Evolutionary conservation across 2,797 vertebrate genomes (phyloP).

Genomic region (Falco cherrug): DNA sequence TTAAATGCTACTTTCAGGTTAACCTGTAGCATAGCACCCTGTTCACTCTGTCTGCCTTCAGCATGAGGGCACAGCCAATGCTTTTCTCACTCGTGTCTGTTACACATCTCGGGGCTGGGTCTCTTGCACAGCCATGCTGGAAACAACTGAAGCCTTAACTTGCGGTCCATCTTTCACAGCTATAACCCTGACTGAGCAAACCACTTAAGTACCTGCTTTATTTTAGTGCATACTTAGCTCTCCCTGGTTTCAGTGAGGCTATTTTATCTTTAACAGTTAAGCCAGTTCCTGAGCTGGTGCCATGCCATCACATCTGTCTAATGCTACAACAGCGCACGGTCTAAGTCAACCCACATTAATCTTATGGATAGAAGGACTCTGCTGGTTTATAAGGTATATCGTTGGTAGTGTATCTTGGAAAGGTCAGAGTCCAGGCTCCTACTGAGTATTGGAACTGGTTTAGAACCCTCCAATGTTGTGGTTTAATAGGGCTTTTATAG

Average conservation of each 20-base stretch:
- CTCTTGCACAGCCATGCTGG: background rate
- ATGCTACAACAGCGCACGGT: background rate
- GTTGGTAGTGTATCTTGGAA: background rate
- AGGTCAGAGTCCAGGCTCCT: background rate
- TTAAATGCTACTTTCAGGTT: background rate
- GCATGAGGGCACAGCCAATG: background rate
- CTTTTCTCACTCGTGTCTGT: background rate
- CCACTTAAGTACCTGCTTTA: background rate
- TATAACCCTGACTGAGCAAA: background rate
- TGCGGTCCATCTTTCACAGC: background rate
- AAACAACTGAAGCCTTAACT: background rate
- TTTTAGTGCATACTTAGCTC: background rate
- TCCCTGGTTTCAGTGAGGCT: background rate
- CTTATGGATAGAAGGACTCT: background rate
- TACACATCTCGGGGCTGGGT: background rate
- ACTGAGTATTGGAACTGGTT: background rate
- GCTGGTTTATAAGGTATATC: background rate
- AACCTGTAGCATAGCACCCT: background rate
- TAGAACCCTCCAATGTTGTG: background rate
- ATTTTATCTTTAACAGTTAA: background rate
- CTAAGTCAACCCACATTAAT: background rate
- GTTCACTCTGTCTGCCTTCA: background rate
- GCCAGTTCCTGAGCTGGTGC: background rate
- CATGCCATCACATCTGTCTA: background rate
- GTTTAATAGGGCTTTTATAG: background rate